phyloP scores from a whole-genome alignment of 2,113 vertebrate genomes.

The Triplophysa siluroides region DNA sequence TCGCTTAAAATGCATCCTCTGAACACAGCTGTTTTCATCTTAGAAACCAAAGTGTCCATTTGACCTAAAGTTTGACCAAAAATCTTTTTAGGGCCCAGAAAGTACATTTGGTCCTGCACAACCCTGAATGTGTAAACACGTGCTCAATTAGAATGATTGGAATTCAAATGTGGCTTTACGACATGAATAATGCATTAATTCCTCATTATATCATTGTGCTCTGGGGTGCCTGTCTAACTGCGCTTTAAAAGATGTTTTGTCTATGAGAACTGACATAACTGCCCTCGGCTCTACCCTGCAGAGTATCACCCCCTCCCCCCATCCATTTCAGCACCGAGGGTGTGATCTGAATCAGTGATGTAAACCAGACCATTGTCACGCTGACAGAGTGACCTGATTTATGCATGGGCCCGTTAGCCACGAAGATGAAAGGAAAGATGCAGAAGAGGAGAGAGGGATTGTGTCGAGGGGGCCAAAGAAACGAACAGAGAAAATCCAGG shows the following conservation, averaged over 20 bases:
- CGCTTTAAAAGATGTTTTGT: slow-evolving; percentile 20
- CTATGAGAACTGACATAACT: slow-evolving; percentile 43
- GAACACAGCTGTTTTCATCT: no score
- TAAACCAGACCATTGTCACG: slow-evolving; percentile 73
- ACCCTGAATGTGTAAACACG: background rate
- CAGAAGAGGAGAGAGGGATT: slow-evolving; percentile 18
- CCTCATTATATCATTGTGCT: slow-evolving; percentile 35
- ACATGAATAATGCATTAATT: slow-evolving; percentile 45
- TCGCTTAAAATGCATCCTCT: no score
- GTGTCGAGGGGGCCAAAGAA: background rate
- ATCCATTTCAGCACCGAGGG: slow-evolving; percentile 21
- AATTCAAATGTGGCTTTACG: background rate
- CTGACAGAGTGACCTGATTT: slow-evolving; percentile 67
- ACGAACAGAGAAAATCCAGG: slow-evolving; percentile 53
- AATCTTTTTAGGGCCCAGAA: no score
- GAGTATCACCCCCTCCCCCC: background rate
- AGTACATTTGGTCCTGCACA: background rate
- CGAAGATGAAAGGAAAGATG: slow-evolving; percentile 65
- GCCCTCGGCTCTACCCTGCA: slow-evolving; percentile 35
- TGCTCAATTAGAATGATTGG: background rate
- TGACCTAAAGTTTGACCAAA: no score
- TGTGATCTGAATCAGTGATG: slow-evolving; percentile 68
- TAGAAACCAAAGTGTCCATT: no score
- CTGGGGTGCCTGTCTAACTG: slow-evolving; percentile 2
- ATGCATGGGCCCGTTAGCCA: slow-evolving; percentile 68